Conservation (phyloP, 64 coral and sea anemone species). For the Montipora sp. region DNA sequence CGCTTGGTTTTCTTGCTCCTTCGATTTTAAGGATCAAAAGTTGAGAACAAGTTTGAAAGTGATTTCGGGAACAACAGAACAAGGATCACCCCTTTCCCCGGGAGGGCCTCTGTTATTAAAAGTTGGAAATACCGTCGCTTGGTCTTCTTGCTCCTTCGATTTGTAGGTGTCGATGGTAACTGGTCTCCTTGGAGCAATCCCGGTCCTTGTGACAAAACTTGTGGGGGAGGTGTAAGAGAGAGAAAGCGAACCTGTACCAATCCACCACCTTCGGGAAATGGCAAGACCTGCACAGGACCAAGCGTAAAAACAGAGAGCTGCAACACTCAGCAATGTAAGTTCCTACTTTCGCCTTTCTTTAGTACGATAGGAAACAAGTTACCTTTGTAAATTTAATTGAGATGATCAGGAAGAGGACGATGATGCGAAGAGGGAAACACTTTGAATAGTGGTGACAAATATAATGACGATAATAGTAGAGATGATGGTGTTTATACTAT, state of each 20-base stretch:
- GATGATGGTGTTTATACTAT: background rate
- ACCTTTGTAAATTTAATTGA: too few species aligned
- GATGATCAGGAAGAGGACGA: too few species aligned
- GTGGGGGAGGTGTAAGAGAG: constrained; percentile 38
- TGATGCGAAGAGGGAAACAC: too few species aligned
- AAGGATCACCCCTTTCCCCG: too few species aligned
- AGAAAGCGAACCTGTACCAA: constrained; percentile 45
- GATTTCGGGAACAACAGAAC: too few species aligned
- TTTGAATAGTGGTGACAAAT: too few species aligned
- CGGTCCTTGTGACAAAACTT: constrained; percentile 49
- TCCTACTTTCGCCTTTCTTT: background rate
- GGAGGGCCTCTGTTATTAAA: too few species aligned
- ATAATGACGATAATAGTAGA: background rate
- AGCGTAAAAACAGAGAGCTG: constrained; percentile 37
- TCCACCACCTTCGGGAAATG: constrained; percentile 10
- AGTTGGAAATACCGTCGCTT: too few species aligned
- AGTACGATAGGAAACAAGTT: too few species aligned
- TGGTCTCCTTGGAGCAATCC: constrained; percentile 54
- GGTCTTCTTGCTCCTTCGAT: background rate
- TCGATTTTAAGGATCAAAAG: background rate
- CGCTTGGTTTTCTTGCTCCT: background rate
- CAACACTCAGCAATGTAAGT: constrained; percentile 54
- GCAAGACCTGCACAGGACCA: constrained; percentile 3
- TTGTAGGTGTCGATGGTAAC: constrained; percentile 7
- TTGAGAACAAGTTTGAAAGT: too few species aligned